phyloP scores from a whole-genome alignment of 2,797 vertebrate genomes.

The Pempheris klunzingeri region DNA sequence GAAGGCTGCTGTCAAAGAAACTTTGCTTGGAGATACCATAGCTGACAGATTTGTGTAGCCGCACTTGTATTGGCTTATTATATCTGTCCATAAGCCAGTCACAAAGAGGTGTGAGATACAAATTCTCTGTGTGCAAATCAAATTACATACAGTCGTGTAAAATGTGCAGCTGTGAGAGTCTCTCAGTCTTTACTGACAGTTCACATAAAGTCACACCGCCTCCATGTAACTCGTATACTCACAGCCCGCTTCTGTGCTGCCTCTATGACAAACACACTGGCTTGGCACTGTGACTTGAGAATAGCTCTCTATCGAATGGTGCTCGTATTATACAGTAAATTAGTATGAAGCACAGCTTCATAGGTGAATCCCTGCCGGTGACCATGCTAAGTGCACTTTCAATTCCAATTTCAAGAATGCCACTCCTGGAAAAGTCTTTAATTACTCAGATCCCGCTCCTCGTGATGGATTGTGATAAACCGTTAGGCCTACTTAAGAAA shows the following conservation, averaged over 20 bases:
- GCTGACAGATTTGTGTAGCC: constrained; percentile 19
- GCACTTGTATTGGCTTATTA: constrained; percentile 51
- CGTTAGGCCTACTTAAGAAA: constrained; percentile 79
- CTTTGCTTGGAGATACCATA: constrained; percentile 17
- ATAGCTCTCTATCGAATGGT: constrained; percentile 41
- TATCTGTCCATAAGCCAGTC: constrained; percentile 29
- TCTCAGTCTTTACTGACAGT: constrained; percentile 30
- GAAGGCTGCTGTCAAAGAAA: constrained; percentile 21
- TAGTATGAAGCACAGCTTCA: constrained; percentile 58
- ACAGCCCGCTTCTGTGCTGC: constrained; percentile 27
- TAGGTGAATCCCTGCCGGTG: constrained; percentile 62
- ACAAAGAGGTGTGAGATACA: constrained; percentile 18
- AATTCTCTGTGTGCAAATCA: constrained; percentile 53
- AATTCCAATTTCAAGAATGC: constrained; percentile 78
- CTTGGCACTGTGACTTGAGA: constrained; percentile 43
- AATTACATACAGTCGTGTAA: constrained; percentile 40
- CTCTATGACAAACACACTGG: constrained; percentile 54
- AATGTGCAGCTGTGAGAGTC: constrained; percentile 27
- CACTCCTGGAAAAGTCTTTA: constrained; percentile 81
- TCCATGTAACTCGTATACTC: constrained; percentile 21
- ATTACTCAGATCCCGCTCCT: constrained; percentile 80
- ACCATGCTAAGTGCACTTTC: constrained; percentile 71
- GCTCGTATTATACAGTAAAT: constrained; percentile 51
- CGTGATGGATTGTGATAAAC: constrained; percentile 86
- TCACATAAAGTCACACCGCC: constrained; percentile 49